These are phyloP conservation scores for Malurus splendens DNA, from an alignment of 2,797 vertebrate species.

Conservation along the genomic window DNA sequence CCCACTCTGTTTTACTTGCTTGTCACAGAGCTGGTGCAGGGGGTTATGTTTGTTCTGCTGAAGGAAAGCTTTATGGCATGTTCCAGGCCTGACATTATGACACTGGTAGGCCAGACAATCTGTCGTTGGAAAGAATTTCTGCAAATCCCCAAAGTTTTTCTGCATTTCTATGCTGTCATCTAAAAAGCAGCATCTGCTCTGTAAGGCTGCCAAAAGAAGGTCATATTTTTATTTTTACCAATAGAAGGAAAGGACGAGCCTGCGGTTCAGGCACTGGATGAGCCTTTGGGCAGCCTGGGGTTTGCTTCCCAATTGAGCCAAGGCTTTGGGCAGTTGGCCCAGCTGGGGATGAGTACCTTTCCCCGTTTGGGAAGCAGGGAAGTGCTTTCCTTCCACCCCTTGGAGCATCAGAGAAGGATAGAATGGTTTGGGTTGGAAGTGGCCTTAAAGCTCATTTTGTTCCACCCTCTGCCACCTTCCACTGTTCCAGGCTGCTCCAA, in stretches of 20 bases:
- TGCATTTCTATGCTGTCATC: slow-evolving; percentile 67
- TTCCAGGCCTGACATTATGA: slow-evolving; percentile 70
- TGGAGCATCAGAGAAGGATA: neutral
- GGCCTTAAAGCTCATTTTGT: neutral
- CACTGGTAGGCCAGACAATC: slow-evolving; percentile 67
- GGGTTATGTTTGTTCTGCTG: slow-evolving; percentile 64
- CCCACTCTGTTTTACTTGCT: slow-evolving; percentile 53
- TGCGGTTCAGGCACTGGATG: slow-evolving; percentile 6
- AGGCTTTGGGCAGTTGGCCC: neutral
- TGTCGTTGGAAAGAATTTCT: slow-evolving; percentile 68
- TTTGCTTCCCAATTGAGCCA: neutral
- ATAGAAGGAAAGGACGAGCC: slow-evolving; percentile 58
- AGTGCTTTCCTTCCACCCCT: neutral
- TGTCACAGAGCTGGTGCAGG: slow-evolving; percentile 47
- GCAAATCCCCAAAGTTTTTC: slow-evolving; percentile 70
- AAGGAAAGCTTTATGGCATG: slow-evolving; percentile 58
- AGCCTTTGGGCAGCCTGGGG: neutral
- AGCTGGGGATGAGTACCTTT: neutral
- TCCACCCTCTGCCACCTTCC: neutral
- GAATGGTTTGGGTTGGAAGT: neutral
- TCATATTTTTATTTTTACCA: slow-evolving; percentile 74
- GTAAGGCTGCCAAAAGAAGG: slow-evolving; percentile 67
- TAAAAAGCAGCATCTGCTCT: slow-evolving; percentile 72
- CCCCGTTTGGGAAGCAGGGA: neutral
- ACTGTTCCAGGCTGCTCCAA: neutral